Evolutionary conservation across 2,888 invertebrate species (phyloP).

Genomic region (Protophormia terraenovae): DNA sequence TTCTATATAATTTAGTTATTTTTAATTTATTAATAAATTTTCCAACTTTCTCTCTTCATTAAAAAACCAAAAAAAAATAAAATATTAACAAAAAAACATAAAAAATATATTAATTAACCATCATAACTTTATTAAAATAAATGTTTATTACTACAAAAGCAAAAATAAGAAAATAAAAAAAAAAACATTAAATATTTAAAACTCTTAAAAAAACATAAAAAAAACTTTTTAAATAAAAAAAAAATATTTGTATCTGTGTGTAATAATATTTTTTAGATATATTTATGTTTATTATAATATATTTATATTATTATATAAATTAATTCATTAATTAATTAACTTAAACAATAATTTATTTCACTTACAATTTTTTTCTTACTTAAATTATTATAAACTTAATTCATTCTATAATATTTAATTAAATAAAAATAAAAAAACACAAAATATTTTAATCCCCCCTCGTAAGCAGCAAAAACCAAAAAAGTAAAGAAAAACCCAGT

Average conservation of each 20-base stretch:
- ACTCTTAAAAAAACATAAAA: conserved; percentile 46
- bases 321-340: conserved; percentile 59
- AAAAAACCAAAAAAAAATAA: conserved; percentile 34
- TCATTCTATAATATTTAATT: conserved; percentile 45
- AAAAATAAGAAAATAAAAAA: conserved; percentile 47
- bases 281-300: conserved; percentile 63
- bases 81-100: conserved; percentile 50
- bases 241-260: conserved; percentile 68
- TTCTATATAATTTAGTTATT: conserved; percentile 30
- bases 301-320: conserved; percentile 57
- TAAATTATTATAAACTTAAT: conserved; percentile 55
- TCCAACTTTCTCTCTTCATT: conserved; percentile 47
- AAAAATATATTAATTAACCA: conserved; percentile 66
- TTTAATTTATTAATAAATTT: conserved; percentile 41
- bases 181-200: conserved; percentile 52
- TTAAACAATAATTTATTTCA: conserved; percentile 57
- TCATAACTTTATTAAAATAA: conserved; percentile 67
- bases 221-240: no score
- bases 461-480: neutral
- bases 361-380: conserved; percentile 52
- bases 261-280: conserved; percentile 65
- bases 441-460: conserved; percentile 40
- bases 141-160: conserved; percentile 64
- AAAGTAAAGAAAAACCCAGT: conserved; percentile 9
- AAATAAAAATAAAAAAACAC: neutral